These are phyloP conservation scores for Anser cygnoides DNA, from an alignment of 2,113 vertebrate genomes.

Conservation along the genomic window DNA sequence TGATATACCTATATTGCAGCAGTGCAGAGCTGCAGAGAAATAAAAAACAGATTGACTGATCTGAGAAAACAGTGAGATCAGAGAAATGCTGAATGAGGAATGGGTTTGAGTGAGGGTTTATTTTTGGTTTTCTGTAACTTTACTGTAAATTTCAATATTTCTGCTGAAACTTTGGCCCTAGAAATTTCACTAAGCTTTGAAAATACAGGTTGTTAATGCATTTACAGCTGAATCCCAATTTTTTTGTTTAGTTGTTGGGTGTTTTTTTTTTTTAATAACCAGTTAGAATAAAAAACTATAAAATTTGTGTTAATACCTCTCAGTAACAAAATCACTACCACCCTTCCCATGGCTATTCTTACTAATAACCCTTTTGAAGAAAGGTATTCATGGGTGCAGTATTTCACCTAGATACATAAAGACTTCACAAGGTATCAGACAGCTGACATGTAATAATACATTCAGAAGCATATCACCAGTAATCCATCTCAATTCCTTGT, in stretches of 20 bases:
- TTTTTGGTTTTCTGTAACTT: background rate
- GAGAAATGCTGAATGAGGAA: background rate
- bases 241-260: slow-evolving; percentile 6
- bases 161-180: background rate
- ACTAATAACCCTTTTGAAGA: background rate
- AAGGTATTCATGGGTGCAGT: background rate
- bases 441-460: slow-evolving; percentile 7
- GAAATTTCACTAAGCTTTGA: background rate
- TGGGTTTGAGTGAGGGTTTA: background rate
- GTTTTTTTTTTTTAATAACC: background rate
- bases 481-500: slow-evolving; percentile 60
- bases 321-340: background rate
- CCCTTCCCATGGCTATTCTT: background rate
- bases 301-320: background rate
- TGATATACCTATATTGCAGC: background rate
- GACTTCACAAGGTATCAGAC: background rate
- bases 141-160: background rate
- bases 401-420: background rate
- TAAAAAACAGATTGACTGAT: background rate
- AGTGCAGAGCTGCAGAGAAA: background rate
- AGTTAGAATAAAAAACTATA: background rate
- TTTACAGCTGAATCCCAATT: background rate
- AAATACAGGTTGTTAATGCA: background rate
- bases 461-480: background rate
- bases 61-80: background rate